A percentile compares a stretch with the other conserved stretches of the same genome.
Conservation (phyloP, 2,888 invertebrate genomes). For the Quadroppia sp. region DNA sequence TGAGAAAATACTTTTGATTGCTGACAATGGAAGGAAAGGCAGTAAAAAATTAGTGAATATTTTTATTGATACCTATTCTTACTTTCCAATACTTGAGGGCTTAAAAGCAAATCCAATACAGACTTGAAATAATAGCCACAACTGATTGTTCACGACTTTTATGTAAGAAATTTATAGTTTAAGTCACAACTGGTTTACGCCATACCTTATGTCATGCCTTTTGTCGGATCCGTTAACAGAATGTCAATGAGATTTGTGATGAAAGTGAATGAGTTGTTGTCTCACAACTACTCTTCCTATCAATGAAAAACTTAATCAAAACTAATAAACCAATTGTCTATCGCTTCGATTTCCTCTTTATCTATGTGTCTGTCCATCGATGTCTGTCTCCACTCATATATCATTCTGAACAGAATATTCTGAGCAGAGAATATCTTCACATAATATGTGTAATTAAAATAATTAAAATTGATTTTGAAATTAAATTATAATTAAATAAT, state of each 20-base stretch:
- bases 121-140: neutral
- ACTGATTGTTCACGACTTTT: constrained; percentile 2
- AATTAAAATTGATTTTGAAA: no score
- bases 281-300: neutral
- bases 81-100: neutral
- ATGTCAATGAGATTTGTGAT: constrained; percentile 6
- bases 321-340: neutral
- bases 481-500: no score
- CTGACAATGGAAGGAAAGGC: neutral
- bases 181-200: neutral
- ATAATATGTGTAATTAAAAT: no score
- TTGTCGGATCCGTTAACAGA: neutral
- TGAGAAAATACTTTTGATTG: neutral
- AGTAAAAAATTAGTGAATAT: neutral
- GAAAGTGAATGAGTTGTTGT: constrained; percentile 1
- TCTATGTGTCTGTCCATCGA: constrained; percentile 13
- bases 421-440: no score
- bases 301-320: neutral
- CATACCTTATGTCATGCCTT: neutral
- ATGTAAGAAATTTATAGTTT: neutral
- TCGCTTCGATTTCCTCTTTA: neutral
- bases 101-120: neutral
- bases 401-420: neutral
- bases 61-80: neutral
- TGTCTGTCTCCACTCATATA: neutral